Base-by-base conservation (phyloP, 2,888 invertebrate genomes). In the Panzeria rudis region DNA sequence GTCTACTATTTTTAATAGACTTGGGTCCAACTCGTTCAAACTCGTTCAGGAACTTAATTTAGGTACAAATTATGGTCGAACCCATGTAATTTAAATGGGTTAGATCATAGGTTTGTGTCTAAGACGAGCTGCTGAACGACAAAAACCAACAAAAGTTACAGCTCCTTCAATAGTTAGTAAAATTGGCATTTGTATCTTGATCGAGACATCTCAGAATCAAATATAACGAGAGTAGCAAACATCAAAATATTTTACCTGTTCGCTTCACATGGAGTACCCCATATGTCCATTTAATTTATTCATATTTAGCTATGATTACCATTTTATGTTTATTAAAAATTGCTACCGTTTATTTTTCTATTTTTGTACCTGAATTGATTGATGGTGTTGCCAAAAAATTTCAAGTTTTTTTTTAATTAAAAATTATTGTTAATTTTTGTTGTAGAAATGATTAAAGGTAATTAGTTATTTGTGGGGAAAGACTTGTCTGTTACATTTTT, bases 371-470 rank as follows among this genome's bases (percentile, higher is more conserved):
- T 54, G 11, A 62, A 44, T 72, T 80, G 64, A 64, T 80, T 72
- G 79, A 80, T 66, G 25, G 8, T 35, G 25, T 56, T 72, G 35
- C 7, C 56, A 17, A 9, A 61, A 52, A 59, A 77, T 76, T 23
- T 54, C 32, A 32, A 54, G 56, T 35, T 11, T 68, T 32, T 25
- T 35, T 66, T 61, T 25, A 52, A 69, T 61, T 35, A 47, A 32
- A 50, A 61, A 38, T 66, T 69, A 0, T 61, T 44, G 13, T 52
- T 66, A n/a, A 5, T 29, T 64, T 32, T 29, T n/a, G 41, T 6
- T 29, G 38, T 38, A 11, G 29, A 35, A 35, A 35, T 35, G 41
- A 54, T 54, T 56, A 6, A 71, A 72, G n/a, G 9, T 15, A 47
- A 47, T 73, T 38, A 0, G 17, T 17, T 20, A n/a, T 35, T 35